Conservation (phyloP, 2,113 vertebrate species). For the Guaruba guarouba region DNA sequence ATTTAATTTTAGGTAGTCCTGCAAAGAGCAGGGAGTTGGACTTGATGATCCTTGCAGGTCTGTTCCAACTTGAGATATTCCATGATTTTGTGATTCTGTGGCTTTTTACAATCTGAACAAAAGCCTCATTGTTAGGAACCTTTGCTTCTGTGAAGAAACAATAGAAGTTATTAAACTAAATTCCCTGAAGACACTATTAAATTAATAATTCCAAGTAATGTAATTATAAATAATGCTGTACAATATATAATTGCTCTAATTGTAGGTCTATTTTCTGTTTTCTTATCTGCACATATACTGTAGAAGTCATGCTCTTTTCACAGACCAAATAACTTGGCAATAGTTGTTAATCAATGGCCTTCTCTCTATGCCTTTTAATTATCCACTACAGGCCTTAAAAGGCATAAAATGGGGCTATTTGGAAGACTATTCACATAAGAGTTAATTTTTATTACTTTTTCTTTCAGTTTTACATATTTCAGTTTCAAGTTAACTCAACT, state of each 20-base stretch:
- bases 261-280: not conserved
- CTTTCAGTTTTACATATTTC: not conserved
- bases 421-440: not conserved
- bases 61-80: not conserved
- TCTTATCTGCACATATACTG: not conserved
- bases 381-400: not conserved
- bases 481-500: not conserved
- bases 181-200: not conserved
- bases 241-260: not conserved
- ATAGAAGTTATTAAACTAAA: not conserved
- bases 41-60: not conserved
- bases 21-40: fast-evolving
- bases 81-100: not conserved
- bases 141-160: not conserved
- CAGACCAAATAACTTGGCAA: not conserved
- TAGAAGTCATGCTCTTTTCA: not conserved
- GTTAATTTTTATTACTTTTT: not conserved
- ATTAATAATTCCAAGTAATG: not conserved
- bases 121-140: not conserved
- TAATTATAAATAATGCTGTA: not conserved
- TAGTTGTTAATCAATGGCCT: not conserved
- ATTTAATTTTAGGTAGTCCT: not conserved
- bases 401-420: not conserved
- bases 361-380: not conserved
- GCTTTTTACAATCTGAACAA: not conserved